Evolutionary conservation across 1,140 invertebrate species (phyloP).

Genomic region (Psilanteris sp.): DNA sequence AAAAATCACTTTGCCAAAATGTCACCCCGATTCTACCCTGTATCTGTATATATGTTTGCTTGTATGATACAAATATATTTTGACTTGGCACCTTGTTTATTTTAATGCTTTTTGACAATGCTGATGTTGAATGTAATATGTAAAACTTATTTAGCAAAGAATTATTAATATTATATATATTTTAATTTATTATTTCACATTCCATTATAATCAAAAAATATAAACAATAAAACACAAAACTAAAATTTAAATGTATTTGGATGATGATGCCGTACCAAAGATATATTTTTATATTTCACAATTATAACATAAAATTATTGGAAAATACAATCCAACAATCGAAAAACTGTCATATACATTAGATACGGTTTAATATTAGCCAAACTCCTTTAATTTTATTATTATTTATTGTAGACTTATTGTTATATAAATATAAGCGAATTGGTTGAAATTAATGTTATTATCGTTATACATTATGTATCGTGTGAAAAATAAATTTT

Average conservation of each 20-base stretch:
- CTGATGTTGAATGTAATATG: slow-evolving; percentile 10
- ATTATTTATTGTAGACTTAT: slow-evolving; percentile 48
- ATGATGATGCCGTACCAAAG: not conserved
- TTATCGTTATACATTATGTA: slow-evolving; percentile 42
- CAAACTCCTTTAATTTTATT: slow-evolving; percentile 42
- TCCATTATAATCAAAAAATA: too few relatives aligned
- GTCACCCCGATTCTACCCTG: slow-evolving; percentile 34
- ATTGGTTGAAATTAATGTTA: slow-evolving; percentile 31
- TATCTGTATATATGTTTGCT: slow-evolving; percentile 40
- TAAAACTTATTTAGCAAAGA: slow-evolving; percentile 32
- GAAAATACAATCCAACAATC: slow-evolving; percentile 11
- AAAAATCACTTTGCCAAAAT: slow-evolving; percentile 7
- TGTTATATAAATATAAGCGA: slow-evolving; percentile 39
- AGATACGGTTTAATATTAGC: slow-evolving; percentile 41
- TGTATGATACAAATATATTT: slow-evolving; percentile 53
- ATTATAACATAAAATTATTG: slow-evolving; percentile 1
- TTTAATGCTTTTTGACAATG: slow-evolving; percentile 26
- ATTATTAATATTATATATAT: too few relatives aligned
- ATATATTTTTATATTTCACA: not conserved
- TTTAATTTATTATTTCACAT: too few relatives aligned
- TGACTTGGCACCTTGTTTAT: slow-evolving; percentile 46
- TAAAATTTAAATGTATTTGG: too few relatives aligned
- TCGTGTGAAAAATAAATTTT: slow-evolving; percentile 68
- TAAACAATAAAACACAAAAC: too few relatives aligned
- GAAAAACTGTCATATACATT: slow-evolving; percentile 19